Percentiles rank a stretch among this genome's conserved stretches.
Conservation (phyloP, 2,113 vertebrate genomes). For the Rhinopomastus cyanomelas region DNA sequence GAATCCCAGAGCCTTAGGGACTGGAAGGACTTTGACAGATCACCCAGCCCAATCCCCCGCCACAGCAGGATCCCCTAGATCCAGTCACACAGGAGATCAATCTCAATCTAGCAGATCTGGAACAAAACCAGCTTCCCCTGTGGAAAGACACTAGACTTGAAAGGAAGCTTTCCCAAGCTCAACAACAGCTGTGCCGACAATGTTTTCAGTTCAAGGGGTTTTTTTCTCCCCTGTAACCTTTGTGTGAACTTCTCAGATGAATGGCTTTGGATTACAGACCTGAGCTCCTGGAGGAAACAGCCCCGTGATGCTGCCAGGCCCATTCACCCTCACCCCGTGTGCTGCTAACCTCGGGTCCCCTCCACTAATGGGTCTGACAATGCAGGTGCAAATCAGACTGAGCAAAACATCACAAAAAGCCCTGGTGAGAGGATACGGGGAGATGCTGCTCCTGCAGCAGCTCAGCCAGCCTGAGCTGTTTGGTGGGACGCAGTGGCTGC, state of each 20-base stretch:
- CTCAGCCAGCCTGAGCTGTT: not conserved
- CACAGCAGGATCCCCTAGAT: no score
- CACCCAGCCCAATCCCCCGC: no score
- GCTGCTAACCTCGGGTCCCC: not conserved
- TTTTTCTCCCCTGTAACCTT: not conserved
- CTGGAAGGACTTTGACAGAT: no score
- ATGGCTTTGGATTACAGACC: not conserved
- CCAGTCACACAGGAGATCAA: no score
- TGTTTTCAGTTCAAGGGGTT: not conserved
- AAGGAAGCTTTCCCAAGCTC: not conserved
- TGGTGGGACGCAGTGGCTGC: not conserved
- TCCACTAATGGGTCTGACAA: not conserved
- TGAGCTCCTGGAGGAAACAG: not conserved
- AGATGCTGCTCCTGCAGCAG: not conserved
- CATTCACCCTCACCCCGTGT: not conserved
- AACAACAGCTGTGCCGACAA: not conserved
- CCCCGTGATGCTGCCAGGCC: not conserved
- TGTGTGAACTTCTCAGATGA: not conserved
- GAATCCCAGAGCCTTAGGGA: no score
- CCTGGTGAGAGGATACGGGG: not conserved
- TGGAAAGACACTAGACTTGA: not conserved
- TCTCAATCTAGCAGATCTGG: no score
- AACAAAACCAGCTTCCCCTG: not conserved
- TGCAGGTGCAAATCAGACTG: not conserved
- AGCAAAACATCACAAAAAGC: not conserved